Conservation (phyloP, 2,113 vertebrate genomes). For the Larimichthys crocea region DNA sequence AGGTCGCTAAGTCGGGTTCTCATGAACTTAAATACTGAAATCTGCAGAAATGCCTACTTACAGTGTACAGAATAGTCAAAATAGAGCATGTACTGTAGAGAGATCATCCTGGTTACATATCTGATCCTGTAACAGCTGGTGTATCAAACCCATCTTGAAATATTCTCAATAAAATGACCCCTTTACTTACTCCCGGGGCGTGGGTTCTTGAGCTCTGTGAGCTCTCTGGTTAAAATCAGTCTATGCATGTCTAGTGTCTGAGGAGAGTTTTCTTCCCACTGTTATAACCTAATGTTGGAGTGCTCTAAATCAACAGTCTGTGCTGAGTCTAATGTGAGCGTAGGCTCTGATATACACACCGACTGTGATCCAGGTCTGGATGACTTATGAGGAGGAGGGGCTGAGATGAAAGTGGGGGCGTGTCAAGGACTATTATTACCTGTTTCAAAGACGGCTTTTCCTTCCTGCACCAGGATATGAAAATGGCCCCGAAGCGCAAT, state of each 20-base stretch:
- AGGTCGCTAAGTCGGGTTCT: neutral
- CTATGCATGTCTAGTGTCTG: slow-evolving; percentile 8
- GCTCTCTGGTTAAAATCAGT: slow-evolving; percentile 8
- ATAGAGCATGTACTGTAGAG: neutral
- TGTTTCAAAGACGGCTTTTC: slow-evolving; percentile 50
- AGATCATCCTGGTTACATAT: neutral
- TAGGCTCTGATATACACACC: slow-evolving; percentile 21
- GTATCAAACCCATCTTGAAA: slow-evolving; percentile 24
- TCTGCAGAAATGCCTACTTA: neutral
- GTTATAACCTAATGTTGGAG: slow-evolving; percentile 10
- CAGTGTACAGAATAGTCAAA: neutral
- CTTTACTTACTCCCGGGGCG: neutral
- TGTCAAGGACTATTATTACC: slow-evolving; percentile 63
- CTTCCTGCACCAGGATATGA: slow-evolving; percentile 59
- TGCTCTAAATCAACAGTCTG: slow-evolving; percentile 36
- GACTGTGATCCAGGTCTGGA: slow-evolving; percentile 22
- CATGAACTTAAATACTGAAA: neutral
- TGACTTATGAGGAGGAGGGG: slow-evolving; percentile 55
- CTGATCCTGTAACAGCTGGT: slow-evolving; percentile 32
- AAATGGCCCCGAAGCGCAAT: slow-evolving; percentile 51
- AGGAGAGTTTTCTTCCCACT: slow-evolving; percentile 13
- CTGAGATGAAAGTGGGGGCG: slow-evolving; percentile 48
- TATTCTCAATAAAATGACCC: slow-evolving; percentile 27
- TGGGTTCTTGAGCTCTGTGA: neutral
- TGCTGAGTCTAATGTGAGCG: slow-evolving; percentile 20